These are phyloP conservation scores for Drosophila fungiperda DNA, from an alignment of 2,888 invertebrate species.

Conservation along the genomic window DNA sequence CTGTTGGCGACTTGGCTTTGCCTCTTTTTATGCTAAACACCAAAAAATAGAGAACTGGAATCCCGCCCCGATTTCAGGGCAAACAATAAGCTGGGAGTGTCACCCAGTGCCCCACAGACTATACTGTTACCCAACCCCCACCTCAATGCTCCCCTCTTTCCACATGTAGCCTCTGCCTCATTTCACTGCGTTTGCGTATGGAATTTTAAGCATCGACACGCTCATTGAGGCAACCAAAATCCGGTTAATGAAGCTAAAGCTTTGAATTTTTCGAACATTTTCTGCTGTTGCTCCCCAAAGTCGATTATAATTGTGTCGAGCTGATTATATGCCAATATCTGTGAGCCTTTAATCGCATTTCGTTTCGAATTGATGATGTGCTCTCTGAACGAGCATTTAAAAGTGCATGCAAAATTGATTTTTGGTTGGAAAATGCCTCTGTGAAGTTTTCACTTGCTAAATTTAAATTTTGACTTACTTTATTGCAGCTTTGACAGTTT, in stretches of 20 bases:
- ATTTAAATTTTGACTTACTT: neutral
- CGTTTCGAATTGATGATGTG: neutral
- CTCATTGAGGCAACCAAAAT: slow-evolving; percentile 12
- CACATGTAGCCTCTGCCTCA: neutral
- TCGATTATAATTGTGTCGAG: neutral
- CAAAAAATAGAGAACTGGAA: slow-evolving; percentile 13
- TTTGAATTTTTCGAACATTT: neutral
- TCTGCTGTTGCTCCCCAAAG: neutral
- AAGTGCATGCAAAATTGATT: neutral
- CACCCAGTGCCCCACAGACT: slow-evolving; percentile 2
- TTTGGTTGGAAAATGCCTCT: neutral
- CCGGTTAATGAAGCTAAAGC: neutral
- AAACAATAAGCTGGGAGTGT: slow-evolving; percentile 52
- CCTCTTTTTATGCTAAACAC: slow-evolving; percentile 67
- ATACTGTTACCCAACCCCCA: neutral
- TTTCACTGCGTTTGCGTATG: slow-evolving; percentile 12
- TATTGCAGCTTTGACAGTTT: neutral
- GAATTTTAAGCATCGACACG: slow-evolving; percentile 31
- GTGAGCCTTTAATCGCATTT: neutral
- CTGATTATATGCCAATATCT: slow-evolving; percentile 1
- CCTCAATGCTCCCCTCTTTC: neutral
- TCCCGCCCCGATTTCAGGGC: slow-evolving; percentile 12
- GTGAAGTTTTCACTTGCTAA: neutral
- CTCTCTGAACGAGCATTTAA: neutral
- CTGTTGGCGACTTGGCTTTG: slow-evolving; percentile 56